These are phyloP conservation scores for Neopelma chrysocephalum DNA, from an alignment of 2,797 vertebrate genomes.

Conservation along the genomic window DNA sequence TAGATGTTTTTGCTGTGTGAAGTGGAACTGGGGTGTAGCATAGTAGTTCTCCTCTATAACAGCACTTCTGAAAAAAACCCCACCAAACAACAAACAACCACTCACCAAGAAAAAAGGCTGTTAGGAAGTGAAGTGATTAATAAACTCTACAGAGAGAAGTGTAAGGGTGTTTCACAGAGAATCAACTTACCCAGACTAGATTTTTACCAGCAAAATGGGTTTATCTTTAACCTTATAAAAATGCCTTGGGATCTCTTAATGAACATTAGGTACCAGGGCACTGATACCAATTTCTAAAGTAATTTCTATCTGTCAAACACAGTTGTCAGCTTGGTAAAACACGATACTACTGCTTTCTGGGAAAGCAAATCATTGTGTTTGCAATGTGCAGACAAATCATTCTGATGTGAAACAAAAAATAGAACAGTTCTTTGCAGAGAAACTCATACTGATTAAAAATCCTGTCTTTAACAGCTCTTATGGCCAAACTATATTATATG, in stretches of 20 bases:
- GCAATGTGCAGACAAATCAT: background rate
- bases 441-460: background rate
- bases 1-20: background rate
- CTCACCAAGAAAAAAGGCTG: background rate
- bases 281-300: background rate
- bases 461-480: background rate
- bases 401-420: background rate
- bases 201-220: background rate
- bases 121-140: background rate
- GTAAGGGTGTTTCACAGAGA: background rate
- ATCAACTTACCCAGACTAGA: background rate
- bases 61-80: background rate
- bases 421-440: background rate
- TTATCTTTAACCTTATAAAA: background rate
- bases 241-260: background rate
- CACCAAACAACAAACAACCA: background rate
- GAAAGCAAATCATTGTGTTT: background rate
- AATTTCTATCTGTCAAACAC: background rate
- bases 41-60: background rate
- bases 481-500: background rate
- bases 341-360: background rate
- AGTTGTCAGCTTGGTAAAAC: background rate
- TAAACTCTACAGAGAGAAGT: background rate
- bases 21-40: background rate
- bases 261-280: background rate